A percentile compares a stretch with the other conserved stretches of the same genome.
phyloP scores from a whole-genome alignment of 2,888 invertebrate species.

The Pecten maximus region DNA sequence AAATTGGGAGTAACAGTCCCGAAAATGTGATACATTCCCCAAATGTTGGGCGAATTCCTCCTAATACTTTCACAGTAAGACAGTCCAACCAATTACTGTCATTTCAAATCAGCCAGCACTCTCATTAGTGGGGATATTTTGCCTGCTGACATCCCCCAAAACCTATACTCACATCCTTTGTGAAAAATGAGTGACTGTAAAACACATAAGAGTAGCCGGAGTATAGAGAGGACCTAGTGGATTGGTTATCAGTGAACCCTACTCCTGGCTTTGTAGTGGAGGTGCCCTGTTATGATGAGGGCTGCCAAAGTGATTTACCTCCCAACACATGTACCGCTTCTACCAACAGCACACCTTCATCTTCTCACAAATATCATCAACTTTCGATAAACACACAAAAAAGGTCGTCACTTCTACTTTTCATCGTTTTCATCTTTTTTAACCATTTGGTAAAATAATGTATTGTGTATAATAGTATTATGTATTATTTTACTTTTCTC shows the following conservation, averaged over 20 bases:
- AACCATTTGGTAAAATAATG: neutral
- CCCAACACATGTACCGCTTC: neutral
- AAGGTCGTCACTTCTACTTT: neutral
- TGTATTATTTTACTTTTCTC: neutral
- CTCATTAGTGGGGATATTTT: conserved; percentile 46
- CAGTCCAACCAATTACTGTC: conserved; percentile 51
- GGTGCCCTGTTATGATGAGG: conserved; percentile 24
- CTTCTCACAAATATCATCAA: neutral
- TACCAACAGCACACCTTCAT: neutral
- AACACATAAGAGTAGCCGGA: neutral
- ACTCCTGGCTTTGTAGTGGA: neutral
- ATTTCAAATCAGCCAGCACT: conserved; percentile 46
- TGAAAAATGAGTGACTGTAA: conserved; percentile 32
- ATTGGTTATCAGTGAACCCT: conserved; percentile 6
- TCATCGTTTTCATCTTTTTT: neutral
- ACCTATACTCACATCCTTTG: conserved; percentile 21
- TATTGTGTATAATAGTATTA: neutral
- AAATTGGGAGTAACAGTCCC: conserved; percentile 51
- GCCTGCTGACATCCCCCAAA: conserved; percentile 38
- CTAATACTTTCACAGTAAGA: conserved; percentile 49
- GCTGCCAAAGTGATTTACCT: conserved; percentile 32
- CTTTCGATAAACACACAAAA: neutral
- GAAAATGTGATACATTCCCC: conserved; percentile 48
- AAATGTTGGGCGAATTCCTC: conserved; percentile 43
- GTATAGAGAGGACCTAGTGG: neutral